Base-by-base conservation (phyloP, 2,113 vertebrate genomes). In the Rhodinocichla rosea region DNA sequence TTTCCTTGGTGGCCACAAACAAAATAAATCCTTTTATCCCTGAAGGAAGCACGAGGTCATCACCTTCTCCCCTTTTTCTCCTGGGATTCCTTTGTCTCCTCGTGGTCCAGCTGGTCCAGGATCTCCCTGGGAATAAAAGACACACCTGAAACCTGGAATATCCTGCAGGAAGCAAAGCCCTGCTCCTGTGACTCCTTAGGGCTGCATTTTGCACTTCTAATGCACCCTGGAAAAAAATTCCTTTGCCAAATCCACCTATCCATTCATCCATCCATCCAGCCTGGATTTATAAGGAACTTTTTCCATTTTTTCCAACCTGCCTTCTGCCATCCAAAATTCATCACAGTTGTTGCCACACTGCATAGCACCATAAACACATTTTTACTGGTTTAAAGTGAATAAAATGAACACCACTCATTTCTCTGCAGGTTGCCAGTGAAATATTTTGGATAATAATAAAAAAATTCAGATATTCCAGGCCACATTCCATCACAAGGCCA, bases 11-110 rank as follows among this genome's bases (percentile, higher is more conserved):
- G 18, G 39, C 33, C 23, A 44, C 14, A 12, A 18, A 49, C 40
- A 37, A 24, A 44, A 63, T 0, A 47, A 89, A 59, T 18, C 45
- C 18, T 68, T 60, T 20, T 24, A 55, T 18, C 17, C 28, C 45
- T 4, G 33, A 45, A 69, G n/a, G 59, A 74, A 9, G 10, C 13
- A 13, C 13, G 33, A 33, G 2, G 3, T 3, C 5, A 0, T 86
- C 97, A 99, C 99, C 98, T 99, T 99, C 24, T 98, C 98, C 96
- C 99, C 99, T 95, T 99, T 98, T 93, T 97, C 97, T 92, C 99
- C 99, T 84, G 96, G 97, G 8, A 95, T 95, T 50, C 99, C 99
- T 87, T 97, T 98, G n/a, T 96, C 78, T 81, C 99, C 99, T 92
- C 95, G 98, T 4, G 97, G 97, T 17, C 99, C 99, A 3, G 96